Evolutionary conservation across 2,888 invertebrate genomes (phyloP).

Genomic region (Caenorhabditis angaria): DNA sequence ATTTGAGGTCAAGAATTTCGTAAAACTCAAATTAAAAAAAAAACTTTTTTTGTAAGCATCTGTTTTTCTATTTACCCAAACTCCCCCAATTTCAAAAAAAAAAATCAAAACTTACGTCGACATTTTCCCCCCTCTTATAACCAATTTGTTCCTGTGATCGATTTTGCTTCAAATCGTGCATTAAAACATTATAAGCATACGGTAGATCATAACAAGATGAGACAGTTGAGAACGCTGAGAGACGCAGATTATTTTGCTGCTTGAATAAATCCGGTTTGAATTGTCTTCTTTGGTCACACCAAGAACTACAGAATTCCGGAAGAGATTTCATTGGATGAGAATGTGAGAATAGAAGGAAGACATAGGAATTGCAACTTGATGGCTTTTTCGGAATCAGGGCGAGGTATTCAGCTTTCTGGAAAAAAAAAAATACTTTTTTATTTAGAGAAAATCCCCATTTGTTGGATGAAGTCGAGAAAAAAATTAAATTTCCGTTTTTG

Average conservation of each 20-base stretch:
- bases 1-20: neutral
- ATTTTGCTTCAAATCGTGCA: slow-evolving; percentile 29
- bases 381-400: slow-evolving; percentile 44
- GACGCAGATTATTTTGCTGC: slow-evolving; percentile 45
- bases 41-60: neutral
- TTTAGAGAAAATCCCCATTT: neutral
- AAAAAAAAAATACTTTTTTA: slow-evolving; percentile 3
- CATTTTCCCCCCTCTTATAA: neutral
- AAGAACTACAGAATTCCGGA: slow-evolving; percentile 29
- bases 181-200: slow-evolving; percentile 46
- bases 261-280: slow-evolving; percentile 46
- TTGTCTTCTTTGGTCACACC: slow-evolving; percentile 42
- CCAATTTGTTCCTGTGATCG: slow-evolving; percentile 14
- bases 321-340: too few relatives aligned
- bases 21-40: neutral
- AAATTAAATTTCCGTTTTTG: neutral
- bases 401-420: slow-evolving; percentile 48
- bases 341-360: slow-evolving; percentile 46
- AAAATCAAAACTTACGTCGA: neutral
- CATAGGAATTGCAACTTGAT: slow-evolving; percentile 40
- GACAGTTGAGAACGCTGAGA: slow-evolving; percentile 61
- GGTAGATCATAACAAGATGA: slow-evolving; percentile 65
- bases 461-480: slow-evolving; percentile 8
- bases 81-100: too few relatives aligned
- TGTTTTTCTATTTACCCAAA: too few relatives aligned